phyloP scores from a whole-genome alignment of 2,797 vertebrate genomes.

The Gorsachius magnificus region DNA sequence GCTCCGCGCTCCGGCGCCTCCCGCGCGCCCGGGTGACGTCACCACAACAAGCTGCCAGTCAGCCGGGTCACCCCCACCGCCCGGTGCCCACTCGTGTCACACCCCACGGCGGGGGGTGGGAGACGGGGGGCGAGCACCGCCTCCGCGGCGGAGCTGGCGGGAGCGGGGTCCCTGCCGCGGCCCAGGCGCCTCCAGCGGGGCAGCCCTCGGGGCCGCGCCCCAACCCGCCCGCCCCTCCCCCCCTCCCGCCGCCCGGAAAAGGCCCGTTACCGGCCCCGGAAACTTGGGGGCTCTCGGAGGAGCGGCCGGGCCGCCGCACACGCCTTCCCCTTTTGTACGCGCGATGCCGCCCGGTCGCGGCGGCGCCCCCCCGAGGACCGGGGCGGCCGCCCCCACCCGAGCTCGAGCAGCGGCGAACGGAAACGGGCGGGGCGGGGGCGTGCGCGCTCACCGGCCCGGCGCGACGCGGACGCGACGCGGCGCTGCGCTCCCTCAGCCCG shows the following conservation, averaged over 20 bases:
- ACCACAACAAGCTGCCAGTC: conserved; percentile 33
- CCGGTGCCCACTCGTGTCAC: conserved; percentile 6
- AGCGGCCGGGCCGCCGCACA: not conserved
- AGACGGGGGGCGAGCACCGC: not conserved
- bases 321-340: not conserved
- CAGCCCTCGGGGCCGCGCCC: not conserved
- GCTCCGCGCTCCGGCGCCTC: not conserved
- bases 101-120: not conserved
- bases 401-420: conserved; percentile 36
- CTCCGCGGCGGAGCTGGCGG: not conserved
- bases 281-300: not conserved
- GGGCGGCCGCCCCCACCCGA: no score
- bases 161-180: not conserved
- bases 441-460: conserved; percentile 1
- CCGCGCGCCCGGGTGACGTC: conserved; percentile 17
- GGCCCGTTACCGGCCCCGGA: not conserved
- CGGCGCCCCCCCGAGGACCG: no score
- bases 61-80: not conserved
- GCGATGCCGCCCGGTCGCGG: not conserved
- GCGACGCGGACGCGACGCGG: not conserved
- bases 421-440: conserved; percentile 39
- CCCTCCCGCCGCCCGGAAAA: not conserved
- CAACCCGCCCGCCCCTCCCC: not conserved
- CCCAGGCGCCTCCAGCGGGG: not conserved
- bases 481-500: not conserved